These are phyloP conservation scores for Labroides dimidiatus DNA, from an alignment of 2,797 vertebrate genomes.

Conservation along the genomic window DNA sequence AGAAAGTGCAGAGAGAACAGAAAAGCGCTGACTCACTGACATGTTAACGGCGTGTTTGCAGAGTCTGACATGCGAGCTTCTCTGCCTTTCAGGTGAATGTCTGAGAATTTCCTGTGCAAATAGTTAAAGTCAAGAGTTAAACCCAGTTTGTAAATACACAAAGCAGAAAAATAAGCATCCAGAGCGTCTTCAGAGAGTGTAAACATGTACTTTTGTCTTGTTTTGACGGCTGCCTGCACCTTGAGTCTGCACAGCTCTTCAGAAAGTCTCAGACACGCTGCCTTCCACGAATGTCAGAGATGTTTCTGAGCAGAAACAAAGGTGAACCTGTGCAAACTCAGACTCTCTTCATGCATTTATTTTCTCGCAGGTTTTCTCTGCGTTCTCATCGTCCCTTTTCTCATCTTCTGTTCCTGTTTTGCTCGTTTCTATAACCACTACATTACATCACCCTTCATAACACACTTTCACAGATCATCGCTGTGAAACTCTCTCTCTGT, in stretches of 20 bases:
- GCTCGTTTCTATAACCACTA: neutral
- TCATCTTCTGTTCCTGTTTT: constrained; percentile 13
- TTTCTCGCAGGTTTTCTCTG: neutral
- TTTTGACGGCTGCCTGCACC: constrained; percentile 17
- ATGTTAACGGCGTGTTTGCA: no score
- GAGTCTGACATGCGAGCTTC: no score
- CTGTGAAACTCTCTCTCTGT: constrained; percentile 25
- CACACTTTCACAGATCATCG: constrained; percentile 20
- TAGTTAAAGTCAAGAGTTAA: neutral
- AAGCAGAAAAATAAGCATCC: neutral
- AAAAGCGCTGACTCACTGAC: no score
- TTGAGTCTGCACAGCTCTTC: constrained; percentile 28
- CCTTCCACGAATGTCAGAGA: constrained; percentile 20
- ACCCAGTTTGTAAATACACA: neutral
- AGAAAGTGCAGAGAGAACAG: neutral
- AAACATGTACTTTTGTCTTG: constrained; percentile 9
- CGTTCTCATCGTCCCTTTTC: neutral
- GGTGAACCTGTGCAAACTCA: constrained; percentile 8
- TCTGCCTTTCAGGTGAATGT: no score
- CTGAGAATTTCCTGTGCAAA: no score
- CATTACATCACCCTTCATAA: neutral
- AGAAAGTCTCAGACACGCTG: constrained; percentile 19
- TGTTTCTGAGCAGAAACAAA: constrained; percentile 28
- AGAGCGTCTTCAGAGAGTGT: neutral
- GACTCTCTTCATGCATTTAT: neutral